Percentiles rank a stretch among this genome's conserved stretches.
These are phyloP conservation scores for Xestobium rufovillosum DNA, from an alignment of 2,888 invertebrate genomes.

Conservation along the genomic window DNA sequence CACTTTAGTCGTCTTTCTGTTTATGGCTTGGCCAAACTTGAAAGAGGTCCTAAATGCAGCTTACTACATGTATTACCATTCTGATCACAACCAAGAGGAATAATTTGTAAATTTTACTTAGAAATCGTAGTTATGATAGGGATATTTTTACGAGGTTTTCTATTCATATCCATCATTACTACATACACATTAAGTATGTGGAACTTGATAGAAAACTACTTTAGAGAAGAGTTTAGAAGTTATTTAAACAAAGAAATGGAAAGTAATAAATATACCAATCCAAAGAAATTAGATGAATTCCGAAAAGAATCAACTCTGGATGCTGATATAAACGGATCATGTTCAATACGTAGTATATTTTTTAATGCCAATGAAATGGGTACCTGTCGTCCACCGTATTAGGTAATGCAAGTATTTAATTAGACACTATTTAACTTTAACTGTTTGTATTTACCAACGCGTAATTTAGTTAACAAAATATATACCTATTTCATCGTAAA, in stretches of 20 bases:
- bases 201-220: slow-evolving; percentile 67
- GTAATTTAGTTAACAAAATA: too few relatives aligned
- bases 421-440: too few relatives aligned
- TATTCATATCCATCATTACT: slow-evolving; percentile 59
- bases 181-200: slow-evolving; percentile 67
- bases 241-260: slow-evolving; percentile 46
- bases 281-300: slow-evolving; percentile 11
- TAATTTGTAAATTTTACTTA: too few relatives aligned
- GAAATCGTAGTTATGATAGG: too few relatives aligned
- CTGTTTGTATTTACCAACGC: too few relatives aligned
- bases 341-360: too few relatives aligned
- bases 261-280: slow-evolving; percentile 27
- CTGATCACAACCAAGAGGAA: slow-evolving; percentile 15
- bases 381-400: too few relatives aligned
- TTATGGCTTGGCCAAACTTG: slow-evolving; percentile 67
- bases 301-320: too few relatives aligned
- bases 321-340: too few relatives aligned
- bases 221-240: slow-evolving; percentile 61
- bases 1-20: slow-evolving; percentile 61
- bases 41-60: slow-evolving; percentile 49
- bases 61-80: slow-evolving; percentile 36
- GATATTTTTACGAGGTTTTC: slow-evolving; percentile 53
- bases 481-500: too few relatives aligned
- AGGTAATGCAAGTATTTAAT: too few relatives aligned
- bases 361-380: too few relatives aligned